Evolutionary conservation across 2,113 vertebrate genomes (phyloP).

Genomic region (Grantiella picta): DNA sequence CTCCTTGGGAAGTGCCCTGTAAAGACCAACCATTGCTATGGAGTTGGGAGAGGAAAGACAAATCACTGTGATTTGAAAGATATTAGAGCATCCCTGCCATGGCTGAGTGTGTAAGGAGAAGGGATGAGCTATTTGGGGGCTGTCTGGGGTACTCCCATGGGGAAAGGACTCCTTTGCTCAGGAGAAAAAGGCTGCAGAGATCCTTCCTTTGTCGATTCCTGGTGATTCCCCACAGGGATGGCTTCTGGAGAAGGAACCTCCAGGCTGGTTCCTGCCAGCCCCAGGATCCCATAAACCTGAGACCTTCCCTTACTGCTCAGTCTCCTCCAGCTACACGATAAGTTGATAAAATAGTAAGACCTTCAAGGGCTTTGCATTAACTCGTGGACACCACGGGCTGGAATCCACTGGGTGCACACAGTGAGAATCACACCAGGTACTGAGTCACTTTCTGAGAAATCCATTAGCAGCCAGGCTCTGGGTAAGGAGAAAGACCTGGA

Average conservation of each 20-base stretch:
- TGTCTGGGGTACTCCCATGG: background rate
- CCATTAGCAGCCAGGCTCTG: background rate
- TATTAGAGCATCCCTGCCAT: background rate
- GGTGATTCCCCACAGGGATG: fast-evolving
- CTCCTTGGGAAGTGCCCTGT: background rate
- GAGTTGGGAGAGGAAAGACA: background rate
- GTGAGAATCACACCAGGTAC: background rate
- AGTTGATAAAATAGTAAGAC: background rate
- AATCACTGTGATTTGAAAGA: background rate
- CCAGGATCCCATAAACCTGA: background rate
- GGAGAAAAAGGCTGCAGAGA: background rate
- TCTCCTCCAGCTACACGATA: background rate
- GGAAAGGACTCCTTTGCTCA: background rate
- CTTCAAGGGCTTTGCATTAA: background rate
- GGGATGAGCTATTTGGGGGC: background rate
- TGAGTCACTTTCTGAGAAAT: background rate
- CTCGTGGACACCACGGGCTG: fast-evolving
- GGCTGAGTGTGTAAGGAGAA: background rate
- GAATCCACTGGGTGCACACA: fast-evolving
- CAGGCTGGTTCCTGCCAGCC: background rate
- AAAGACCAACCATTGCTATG: background rate
- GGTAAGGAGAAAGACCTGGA: background rate
- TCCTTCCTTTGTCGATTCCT: background rate
- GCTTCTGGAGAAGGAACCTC: background rate
- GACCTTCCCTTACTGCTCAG: background rate